phyloP scores from a whole-genome alignment of 2,888 invertebrate species.

The Yponomeuta sedellus region DNA sequence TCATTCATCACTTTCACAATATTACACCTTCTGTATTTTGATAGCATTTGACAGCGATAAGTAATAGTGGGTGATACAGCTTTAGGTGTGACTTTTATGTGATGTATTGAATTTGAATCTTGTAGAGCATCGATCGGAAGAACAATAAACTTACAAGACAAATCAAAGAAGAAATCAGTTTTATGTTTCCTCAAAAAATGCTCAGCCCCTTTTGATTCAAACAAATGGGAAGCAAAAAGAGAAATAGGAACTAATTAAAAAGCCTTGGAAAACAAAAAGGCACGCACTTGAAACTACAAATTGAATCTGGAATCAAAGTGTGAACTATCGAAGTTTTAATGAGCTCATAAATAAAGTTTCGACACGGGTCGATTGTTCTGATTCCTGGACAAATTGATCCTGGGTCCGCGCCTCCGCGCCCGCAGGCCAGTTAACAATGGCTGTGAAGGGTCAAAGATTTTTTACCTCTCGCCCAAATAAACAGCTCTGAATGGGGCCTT shows the following conservation, averaged over 20 bases:
- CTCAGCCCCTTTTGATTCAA: too few species aligned
- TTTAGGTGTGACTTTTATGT: not conserved
- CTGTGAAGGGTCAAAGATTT: slow-evolving; percentile 50
- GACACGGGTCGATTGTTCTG: slow-evolving; percentile 50
- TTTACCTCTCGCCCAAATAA: slow-evolving; percentile 55
- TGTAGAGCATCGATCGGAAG: not conserved
- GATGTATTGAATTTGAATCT: not conserved
- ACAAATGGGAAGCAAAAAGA: too few species aligned
- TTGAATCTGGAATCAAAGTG: slow-evolving; percentile 29
- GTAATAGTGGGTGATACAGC: not conserved
- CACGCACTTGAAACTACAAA: not conserved
- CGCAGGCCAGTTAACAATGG: slow-evolving; percentile 51
- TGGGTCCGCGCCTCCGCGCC: slow-evolving; percentile 38
- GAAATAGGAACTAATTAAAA: too few species aligned
- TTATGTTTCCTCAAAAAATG: too few species aligned
- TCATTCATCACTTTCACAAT: too few species aligned
- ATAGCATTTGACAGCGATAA: too few species aligned
- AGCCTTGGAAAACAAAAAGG: too few species aligned
- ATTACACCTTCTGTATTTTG: too few species aligned
- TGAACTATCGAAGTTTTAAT: slow-evolving; percentile 68
- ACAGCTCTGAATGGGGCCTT: slow-evolving; percentile 66
- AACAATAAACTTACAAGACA: too few species aligned
- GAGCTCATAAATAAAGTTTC: slow-evolving; percentile 62
- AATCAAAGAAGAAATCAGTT: too few species aligned
- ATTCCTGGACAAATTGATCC: slow-evolving; percentile 66